phyloP scores from a whole-genome alignment of 2,113 vertebrate genomes.

The Hipposideros armiger region DNA sequence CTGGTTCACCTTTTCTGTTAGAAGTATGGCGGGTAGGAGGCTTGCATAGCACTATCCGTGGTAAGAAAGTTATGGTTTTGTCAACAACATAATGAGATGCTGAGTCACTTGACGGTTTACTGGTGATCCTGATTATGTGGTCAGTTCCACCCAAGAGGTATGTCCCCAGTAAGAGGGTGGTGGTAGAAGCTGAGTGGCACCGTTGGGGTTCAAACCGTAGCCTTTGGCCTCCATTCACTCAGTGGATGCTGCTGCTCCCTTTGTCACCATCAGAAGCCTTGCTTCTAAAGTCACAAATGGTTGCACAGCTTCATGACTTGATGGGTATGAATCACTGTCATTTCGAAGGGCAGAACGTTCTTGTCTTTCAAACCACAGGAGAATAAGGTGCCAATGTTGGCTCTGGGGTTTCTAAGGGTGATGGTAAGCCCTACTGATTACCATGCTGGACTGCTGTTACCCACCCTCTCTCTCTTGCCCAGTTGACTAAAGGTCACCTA shows the following conservation, averaged over 20 bases:
- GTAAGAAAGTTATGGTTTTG: not conserved
- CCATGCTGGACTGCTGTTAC: constrained; percentile 33
- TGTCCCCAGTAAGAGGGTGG: not conserved
- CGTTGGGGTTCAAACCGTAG: not conserved
- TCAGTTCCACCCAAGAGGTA: not conserved
- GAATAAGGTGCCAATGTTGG: not conserved
- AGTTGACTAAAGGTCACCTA: constrained; percentile 67
- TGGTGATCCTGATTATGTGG: not conserved
- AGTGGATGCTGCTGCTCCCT: not conserved
- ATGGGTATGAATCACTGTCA: not conserved
- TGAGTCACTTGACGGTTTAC: not conserved
- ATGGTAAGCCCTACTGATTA: constrained; percentile 27
- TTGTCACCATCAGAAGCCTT: not conserved
- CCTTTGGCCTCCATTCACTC: not conserved
- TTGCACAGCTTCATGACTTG: not conserved
- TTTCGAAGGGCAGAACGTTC: not conserved
- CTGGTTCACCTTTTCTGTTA: not conserved
- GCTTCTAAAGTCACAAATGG: not conserved
- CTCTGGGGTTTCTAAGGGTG: not conserved
- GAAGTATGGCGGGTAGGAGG: not conserved
- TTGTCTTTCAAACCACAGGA: not conserved
- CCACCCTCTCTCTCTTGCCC: constrained; percentile 42
- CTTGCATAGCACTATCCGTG: not conserved
- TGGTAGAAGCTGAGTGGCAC: not conserved
- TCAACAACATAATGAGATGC: not conserved